These are phyloP conservation scores for Zeus faber DNA, from an alignment of 2,113 vertebrate species.

Conservation along the genomic window DNA sequence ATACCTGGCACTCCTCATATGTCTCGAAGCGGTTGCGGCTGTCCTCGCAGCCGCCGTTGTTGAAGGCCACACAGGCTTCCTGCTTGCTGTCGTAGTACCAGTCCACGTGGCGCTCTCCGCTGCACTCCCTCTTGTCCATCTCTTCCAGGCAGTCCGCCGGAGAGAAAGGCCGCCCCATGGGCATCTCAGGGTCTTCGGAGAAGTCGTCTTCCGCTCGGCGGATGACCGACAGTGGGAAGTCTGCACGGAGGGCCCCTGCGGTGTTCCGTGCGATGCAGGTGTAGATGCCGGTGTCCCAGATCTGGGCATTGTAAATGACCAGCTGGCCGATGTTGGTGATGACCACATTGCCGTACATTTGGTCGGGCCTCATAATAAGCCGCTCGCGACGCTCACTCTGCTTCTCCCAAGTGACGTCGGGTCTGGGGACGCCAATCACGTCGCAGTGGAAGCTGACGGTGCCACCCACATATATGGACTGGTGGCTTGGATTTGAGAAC, in stretches of 20 bases:
- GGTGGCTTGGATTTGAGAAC: slow-evolving; percentile 87
- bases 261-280: slow-evolving; percentile 88
- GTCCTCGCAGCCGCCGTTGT: slow-evolving; percentile 77
- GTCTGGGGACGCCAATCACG: slow-evolving; percentile 82
- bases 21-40: slow-evolving; percentile 87
- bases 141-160: slow-evolving; percentile 83
- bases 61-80: slow-evolving; percentile 84
- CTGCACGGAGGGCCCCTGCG: slow-evolving; percentile 82
- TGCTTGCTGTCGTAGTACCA: slow-evolving; percentile 86
- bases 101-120: slow-evolving; percentile 75
- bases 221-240: slow-evolving; percentile 90
- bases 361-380: slow-evolving; percentile 91
- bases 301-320: slow-evolving; percentile 90
- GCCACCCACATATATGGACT: slow-evolving; percentile 83
- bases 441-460: slow-evolving; percentile 94
- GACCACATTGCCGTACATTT: slow-evolving; percentile 95
- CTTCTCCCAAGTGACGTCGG: slow-evolving; percentile 95
- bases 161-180: slow-evolving; percentile 70
- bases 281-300: slow-evolving; percentile 90
- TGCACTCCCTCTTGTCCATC: slow-evolving; percentile 76
- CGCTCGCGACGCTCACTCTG: slow-evolving; percentile 83
- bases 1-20: slow-evolving; percentile 85
- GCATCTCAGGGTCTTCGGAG: slow-evolving; percentile 59
- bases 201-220: slow-evolving; percentile 65
- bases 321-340: slow-evolving; percentile 96